phyloP scores from a whole-genome alignment of 2,888 invertebrate genomes.

The Rhaphigaster nebulosa region DNA sequence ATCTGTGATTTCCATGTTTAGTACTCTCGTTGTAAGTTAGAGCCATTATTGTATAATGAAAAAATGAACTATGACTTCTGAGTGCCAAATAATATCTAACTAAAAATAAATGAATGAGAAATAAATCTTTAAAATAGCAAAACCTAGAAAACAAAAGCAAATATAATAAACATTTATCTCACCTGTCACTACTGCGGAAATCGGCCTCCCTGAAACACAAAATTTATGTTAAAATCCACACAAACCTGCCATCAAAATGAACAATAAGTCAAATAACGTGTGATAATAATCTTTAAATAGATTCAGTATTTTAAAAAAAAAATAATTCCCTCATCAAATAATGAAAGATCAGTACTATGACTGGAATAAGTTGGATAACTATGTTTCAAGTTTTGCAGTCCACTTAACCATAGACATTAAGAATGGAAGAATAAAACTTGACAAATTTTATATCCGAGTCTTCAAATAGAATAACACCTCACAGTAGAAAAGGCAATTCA shows the following conservation, averaged over 20 bases:
- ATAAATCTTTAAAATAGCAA: background rate
- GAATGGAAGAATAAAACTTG: conserved; percentile 33
- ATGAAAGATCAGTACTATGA: too few relatives aligned
- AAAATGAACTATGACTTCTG: background rate
- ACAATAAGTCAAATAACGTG: background rate
- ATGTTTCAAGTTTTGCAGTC: background rate
- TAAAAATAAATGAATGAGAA: background rate
- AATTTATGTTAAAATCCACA: conserved; percentile 24
- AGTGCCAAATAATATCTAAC: background rate
- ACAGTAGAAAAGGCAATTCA: conserved; percentile 30
- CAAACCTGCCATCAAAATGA: background rate
- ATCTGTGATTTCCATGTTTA: too few relatives aligned
- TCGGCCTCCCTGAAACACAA: conserved; percentile 64
- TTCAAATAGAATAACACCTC: conserved; percentile 54
- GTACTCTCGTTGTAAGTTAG: too few relatives aligned
- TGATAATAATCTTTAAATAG: background rate
- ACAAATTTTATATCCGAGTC: conserved; percentile 49
- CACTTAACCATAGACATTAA: background rate
- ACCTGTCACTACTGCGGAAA: conserved; percentile 64
- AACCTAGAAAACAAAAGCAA: background rate
- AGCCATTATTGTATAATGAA: background rate
- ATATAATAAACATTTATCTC: conserved; percentile 60
- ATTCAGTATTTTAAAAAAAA: background rate
- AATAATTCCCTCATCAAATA: background rate
- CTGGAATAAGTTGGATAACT: background rate